Evolutionary conservation across 2,797 vertebrate species (phyloP).

Genomic region (Kryptolebias ocellatus): DNA sequence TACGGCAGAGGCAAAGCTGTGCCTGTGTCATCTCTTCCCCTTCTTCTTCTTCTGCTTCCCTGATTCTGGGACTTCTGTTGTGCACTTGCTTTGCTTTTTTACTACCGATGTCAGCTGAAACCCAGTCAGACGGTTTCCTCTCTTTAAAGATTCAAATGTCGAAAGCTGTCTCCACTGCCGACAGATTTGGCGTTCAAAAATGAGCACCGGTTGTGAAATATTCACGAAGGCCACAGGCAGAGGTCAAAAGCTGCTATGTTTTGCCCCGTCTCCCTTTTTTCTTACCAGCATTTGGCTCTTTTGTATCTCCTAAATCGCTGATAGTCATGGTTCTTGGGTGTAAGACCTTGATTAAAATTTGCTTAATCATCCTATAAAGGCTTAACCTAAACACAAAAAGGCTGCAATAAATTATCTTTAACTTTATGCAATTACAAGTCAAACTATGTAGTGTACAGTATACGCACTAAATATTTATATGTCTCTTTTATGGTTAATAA

Average conservation of each 20-base stretch:
- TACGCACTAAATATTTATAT: conserved; percentile 2
- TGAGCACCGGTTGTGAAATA: conserved; percentile 66
- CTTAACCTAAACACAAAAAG: too few species aligned
- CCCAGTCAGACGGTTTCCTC: conserved; percentile 71
- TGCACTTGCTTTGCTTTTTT: conserved; percentile 21
- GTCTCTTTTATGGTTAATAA: background rate
- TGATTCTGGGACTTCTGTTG: conserved; percentile 48
- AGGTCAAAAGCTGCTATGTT: conserved; percentile 51
- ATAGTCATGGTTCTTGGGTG: background rate
- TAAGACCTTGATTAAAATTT: background rate
- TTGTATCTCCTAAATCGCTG: background rate
- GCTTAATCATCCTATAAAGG: too few species aligned
- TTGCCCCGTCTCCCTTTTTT: background rate
- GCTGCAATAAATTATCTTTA: background rate
- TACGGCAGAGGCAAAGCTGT: conserved; percentile 10
- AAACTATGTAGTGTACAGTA: background rate
- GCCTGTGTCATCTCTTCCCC: conserved; percentile 27
- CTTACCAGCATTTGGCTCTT: conserved; percentile 5
- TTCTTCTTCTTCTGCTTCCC: conserved; percentile 13
- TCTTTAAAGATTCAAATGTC: conserved; percentile 75
- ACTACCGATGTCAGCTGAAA: conserved; percentile 53
- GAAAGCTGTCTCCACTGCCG: conserved; percentile 64
- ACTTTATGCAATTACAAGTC: conserved; percentile 10
- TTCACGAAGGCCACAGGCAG: conserved; percentile 57
- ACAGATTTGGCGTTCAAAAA: conserved; percentile 69